These are phyloP conservation scores for Cacoxenus indagator DNA, from an alignment of 2,888 invertebrate species.

Conservation along the genomic window DNA sequence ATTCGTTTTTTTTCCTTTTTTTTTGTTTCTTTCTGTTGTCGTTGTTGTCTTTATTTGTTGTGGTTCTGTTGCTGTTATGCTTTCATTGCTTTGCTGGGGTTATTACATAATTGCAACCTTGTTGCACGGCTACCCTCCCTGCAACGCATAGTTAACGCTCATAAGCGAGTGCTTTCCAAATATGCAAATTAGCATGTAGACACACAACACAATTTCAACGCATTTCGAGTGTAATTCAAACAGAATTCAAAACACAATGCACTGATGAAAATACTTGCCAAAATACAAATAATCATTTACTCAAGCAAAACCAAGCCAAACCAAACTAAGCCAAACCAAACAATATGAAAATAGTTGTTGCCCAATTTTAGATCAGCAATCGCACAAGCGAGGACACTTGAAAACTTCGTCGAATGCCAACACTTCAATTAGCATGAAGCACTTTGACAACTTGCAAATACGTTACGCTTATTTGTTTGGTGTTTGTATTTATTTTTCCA, in stretches of 20 bases:
- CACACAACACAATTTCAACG: background rate
- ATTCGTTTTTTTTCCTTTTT: background rate
- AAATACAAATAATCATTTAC: background rate
- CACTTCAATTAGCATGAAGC: background rate
- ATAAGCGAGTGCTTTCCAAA: background rate
- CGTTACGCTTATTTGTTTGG: too few relatives aligned
- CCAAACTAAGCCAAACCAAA: too few relatives aligned
- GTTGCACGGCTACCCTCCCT: background rate
- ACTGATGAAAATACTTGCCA: background rate
- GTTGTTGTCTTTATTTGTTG: background rate
- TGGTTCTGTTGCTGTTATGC: background rate
- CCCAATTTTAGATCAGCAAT: background rate
- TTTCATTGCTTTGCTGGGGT: background rate
- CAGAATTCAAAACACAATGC: background rate
- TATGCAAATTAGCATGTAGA: background rate
- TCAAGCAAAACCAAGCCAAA: too few relatives aligned
- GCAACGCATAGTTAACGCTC: too few relatives aligned
- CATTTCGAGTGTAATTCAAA: background rate
- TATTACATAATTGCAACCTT: background rate
- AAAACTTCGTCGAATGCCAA: constrained; percentile 7
- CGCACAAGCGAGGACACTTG: background rate
- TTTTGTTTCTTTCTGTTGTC: background rate
- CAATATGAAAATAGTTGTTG: background rate
- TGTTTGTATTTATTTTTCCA: constrained; percentile 7
- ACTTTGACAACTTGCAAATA: background rate